phyloP scores from a whole-genome alignment of 2,113 vertebrate genomes.

The Myotis lucifugus region DNA sequence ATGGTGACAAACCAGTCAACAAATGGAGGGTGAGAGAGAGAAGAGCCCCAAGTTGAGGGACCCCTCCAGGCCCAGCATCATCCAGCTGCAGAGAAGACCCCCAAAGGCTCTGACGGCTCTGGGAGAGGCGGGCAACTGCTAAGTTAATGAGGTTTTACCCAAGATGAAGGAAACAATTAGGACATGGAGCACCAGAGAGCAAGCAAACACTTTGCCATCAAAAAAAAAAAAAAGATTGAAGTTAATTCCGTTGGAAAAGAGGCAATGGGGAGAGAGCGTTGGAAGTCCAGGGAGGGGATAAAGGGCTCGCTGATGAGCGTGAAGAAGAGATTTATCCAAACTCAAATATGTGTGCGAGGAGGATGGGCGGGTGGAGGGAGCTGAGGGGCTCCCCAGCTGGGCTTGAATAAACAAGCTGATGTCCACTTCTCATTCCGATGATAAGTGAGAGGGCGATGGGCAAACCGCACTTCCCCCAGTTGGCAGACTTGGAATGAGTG shows the following conservation, averaged over 20 bases:
- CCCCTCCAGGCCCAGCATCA: background rate
- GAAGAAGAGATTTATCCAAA: background rate
- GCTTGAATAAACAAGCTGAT: constrained; percentile 18
- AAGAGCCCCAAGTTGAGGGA: background rate
- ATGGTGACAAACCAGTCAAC: background rate
- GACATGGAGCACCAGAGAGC: constrained; percentile 55
- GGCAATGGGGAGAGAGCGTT: background rate
- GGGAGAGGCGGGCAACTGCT: background rate
- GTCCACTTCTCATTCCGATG: background rate
- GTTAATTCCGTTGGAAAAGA: constrained; percentile 68
- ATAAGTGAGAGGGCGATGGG: background rate
- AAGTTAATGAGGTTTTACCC: constrained; percentile 38
- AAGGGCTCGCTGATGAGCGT: too few species aligned
- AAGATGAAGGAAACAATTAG: constrained; percentile 59
- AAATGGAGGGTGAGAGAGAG: background rate
- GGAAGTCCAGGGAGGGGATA: background rate
- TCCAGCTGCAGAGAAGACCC: background rate
- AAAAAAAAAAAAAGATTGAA: constrained; percentile 67
- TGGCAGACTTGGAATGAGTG: constrained; percentile 21
- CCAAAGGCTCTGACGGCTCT: background rate
- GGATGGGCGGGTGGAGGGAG: background rate
- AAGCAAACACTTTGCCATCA: constrained; percentile 59
- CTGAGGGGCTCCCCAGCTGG: background rate
- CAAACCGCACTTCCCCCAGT: background rate
- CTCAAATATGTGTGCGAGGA: background rate